Evolutionary conservation across 2,888 invertebrate genomes (phyloP), one percentile per base, ranked within the genome.

Genomic region (Ferdinandea cuprea): DNA sequence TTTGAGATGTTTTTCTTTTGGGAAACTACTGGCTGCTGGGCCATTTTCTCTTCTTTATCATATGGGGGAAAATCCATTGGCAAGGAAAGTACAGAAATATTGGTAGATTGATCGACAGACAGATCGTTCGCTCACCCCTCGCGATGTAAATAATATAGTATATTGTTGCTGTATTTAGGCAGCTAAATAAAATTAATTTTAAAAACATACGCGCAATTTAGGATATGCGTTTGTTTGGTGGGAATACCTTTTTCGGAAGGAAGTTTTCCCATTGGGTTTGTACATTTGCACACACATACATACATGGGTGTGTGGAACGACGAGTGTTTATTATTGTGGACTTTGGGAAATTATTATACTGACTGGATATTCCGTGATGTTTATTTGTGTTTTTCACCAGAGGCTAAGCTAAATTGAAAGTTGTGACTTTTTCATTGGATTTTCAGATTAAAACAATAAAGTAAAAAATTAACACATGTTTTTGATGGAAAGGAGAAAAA

Each of bases 171-270:
- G 44, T 44, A 21, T 37, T 48, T 65, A 76, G 58, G 69, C 59
- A 71, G 58, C 48, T 11, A 71, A 81, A 81, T 81, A 54, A 76
- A 81, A 76, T 81, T 81, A 76, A 81, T 76, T 76, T 81, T 13
- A 17, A 76, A 80, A 80, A 81, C 80, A 81, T 65, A 76, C 80
- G 76, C 42, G 42, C 42, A 37, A 50, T 28, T 40, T 52, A 11
- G 46, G 46, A 37, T 15, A 2, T 32, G 4, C 6, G 17, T 2
- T 9, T 21, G 5, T 61, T 13, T 0, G 35, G 15, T 63, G 76
- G 80, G 15, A 81, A 76, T 76, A 76, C 80, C 80, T 71, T 81
- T 37, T 81, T 37, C 59, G 71, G 76, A 76, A 74, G 79, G 52
- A 74, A 69, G 66, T 59, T 52, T 79, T 79, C 56, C 72, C 72